These are phyloP conservation scores for Girardinichthys multiradiatus DNA, from an alignment of 2,113 vertebrate species.

Conservation along the genomic window DNA sequence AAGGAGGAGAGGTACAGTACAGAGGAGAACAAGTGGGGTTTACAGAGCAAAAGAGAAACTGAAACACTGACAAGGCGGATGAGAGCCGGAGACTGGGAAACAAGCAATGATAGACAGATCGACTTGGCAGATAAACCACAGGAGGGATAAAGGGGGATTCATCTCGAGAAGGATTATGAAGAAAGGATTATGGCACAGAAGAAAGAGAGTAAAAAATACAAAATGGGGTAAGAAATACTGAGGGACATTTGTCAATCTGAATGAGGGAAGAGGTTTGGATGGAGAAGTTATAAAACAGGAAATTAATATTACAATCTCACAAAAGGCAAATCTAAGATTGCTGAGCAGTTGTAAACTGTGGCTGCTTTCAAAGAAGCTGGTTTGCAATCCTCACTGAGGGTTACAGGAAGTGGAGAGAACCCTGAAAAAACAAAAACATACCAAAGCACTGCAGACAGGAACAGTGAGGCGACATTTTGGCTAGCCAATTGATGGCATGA, in stretches of 20 bases:
- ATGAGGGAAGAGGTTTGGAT: not conserved
- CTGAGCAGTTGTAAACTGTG: not conserved
- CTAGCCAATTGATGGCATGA: not conserved
- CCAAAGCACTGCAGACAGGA: not conserved
- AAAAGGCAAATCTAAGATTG: not conserved
- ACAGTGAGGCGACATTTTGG: not conserved
- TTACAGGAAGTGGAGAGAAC: not conserved
- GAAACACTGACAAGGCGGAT: slow-evolving; percentile 31
- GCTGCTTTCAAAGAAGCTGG: not conserved
- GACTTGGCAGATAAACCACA: slow-evolving; percentile 30
- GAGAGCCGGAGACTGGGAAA: slow-evolving; percentile 38
- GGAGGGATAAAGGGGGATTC: slow-evolving; percentile 67
- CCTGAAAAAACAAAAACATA: not conserved
- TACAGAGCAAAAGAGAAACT: slow-evolving; percentile 18
- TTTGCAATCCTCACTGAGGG: not conserved
- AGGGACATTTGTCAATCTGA: not conserved
- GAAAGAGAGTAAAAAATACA: slow-evolving; percentile 10
- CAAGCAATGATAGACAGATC: slow-evolving; percentile 46
- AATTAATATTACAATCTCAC: not conserved
- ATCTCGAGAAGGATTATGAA: slow-evolving; percentile 38
- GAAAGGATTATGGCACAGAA: slow-evolving; percentile 34
- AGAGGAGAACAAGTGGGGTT: slow-evolving; percentile 35
- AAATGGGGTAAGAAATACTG: not conserved
- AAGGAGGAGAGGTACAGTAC: slow-evolving; percentile 33
- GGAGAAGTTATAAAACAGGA: not conserved